phyloP scores from a whole-genome alignment of 2,113 vertebrate genomes.

The Tupaia chinensis region DNA sequence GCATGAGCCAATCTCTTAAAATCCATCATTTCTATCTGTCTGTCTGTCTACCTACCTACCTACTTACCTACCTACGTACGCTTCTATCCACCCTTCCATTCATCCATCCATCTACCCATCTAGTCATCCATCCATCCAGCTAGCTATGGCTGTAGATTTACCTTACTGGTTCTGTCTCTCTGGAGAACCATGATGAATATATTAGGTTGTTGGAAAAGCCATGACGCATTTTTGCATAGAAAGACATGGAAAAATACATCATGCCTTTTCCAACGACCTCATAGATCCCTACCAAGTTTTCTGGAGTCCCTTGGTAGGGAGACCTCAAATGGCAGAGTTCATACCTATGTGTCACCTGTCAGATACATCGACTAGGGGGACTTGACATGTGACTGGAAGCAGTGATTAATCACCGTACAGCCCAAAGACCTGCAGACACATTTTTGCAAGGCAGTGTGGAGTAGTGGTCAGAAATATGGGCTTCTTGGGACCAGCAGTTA shows the following conservation, averaged over 20 bases:
- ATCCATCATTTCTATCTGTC: background rate
- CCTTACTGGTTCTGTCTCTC: background rate
- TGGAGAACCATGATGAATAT: background rate
- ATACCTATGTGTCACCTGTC: background rate
- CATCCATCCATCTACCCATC: too few species aligned
- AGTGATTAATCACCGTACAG: background rate
- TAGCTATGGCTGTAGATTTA: background rate
- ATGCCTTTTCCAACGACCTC: too few species aligned
- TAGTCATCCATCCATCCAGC: background rate
- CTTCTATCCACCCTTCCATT: too few species aligned
- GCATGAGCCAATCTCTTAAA: background rate
- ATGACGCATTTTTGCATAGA: too few species aligned
- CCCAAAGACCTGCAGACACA: background rate
- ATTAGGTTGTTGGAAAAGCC: too few species aligned
- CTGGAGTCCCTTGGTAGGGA: background rate
- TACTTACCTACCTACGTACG: too few species aligned
- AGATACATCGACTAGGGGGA: rapidly evolving
- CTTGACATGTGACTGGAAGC: background rate
- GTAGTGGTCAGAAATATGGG: background rate
- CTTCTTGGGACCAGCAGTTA: too few species aligned
- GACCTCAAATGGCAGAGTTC: background rate
- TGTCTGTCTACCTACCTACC: background rate
- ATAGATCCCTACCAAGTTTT: background rate
- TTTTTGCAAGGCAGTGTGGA: background rate
- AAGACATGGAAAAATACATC: too few species aligned